These are phyloP conservation scores for Montifringilla adamsi DNA, from an alignment of 2,113 vertebrate species.

Conservation along the genomic window DNA sequence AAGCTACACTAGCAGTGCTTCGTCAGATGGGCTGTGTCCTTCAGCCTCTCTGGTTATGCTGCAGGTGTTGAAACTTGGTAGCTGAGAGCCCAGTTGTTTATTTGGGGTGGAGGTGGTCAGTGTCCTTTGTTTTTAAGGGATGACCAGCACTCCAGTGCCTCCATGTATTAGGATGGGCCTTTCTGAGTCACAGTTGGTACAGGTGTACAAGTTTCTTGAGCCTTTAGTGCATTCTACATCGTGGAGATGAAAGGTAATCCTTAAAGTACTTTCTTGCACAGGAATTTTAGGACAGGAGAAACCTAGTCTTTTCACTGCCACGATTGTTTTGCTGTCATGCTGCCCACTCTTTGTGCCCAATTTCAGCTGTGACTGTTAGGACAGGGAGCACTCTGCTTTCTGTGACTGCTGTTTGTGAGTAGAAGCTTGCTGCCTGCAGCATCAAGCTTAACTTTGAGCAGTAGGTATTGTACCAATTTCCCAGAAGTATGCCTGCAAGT, in stretches of 20 bases:
- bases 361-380: not conserved
- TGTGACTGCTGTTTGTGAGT: not conserved
- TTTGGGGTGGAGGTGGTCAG: not conserved
- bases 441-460: not conserved
- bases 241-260: not conserved
- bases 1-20: not conserved
- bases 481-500: not conserved
- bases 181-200: not conserved
- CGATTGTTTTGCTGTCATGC: not conserved
- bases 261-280: not conserved
- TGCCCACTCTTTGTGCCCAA: not conserved
- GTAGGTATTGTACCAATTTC: not conserved
- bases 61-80: not conserved
- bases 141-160: not conserved
- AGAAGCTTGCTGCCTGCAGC: not conserved
- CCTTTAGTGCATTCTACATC: not conserved
- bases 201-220: not conserved
- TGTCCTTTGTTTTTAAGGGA: not conserved
- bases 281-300: not conserved
- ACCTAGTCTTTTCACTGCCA: not conserved
- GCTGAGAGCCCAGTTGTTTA: not conserved
- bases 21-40: not conserved
- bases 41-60: not conserved
- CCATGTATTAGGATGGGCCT: not conserved
- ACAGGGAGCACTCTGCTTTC: not conserved